Conservation (phyloP, 2,797 vertebrate species). For the Meriones psammophilus region DNA sequence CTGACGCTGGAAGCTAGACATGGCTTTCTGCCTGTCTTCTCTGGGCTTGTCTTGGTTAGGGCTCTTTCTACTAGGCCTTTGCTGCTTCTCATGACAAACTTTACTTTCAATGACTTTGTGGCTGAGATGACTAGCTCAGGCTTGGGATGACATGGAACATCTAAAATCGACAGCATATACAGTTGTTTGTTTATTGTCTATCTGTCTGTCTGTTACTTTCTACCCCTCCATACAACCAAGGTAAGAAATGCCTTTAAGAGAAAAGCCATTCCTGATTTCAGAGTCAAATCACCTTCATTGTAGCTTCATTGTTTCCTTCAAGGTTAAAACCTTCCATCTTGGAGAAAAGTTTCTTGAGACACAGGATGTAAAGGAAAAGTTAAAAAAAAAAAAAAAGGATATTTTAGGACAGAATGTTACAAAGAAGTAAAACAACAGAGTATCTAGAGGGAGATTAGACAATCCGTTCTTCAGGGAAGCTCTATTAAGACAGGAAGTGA, state of each 20-base stretch:
- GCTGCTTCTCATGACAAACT: background rate
- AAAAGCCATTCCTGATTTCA: slow-evolving; percentile 3
- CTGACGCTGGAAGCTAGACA: background rate
- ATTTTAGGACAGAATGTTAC: background rate
- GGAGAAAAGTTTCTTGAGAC: background rate
- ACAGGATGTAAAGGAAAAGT: background rate
- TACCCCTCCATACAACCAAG: background rate
- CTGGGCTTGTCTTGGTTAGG: background rate
- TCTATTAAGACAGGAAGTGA: background rate
- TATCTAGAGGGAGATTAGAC: background rate
- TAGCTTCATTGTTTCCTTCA: background rate
- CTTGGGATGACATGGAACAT: background rate
- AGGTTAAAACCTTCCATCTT: background rate
- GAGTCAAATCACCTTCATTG: background rate
- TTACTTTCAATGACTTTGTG: background rate
- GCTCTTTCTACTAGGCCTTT: background rate
- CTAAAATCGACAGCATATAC: background rate
- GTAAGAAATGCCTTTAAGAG: slow-evolving; percentile 23
- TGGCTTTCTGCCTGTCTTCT: background rate
- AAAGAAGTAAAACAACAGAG: background rate
- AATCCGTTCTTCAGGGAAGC: background rate
- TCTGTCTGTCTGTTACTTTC: background rate
- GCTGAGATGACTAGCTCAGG: background rate
- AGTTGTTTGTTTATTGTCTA: background rate
- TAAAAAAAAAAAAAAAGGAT: background rate